Conservation (phyloP, 1,140 invertebrate genomes). For the Sitophilus oryzae region DNA sequence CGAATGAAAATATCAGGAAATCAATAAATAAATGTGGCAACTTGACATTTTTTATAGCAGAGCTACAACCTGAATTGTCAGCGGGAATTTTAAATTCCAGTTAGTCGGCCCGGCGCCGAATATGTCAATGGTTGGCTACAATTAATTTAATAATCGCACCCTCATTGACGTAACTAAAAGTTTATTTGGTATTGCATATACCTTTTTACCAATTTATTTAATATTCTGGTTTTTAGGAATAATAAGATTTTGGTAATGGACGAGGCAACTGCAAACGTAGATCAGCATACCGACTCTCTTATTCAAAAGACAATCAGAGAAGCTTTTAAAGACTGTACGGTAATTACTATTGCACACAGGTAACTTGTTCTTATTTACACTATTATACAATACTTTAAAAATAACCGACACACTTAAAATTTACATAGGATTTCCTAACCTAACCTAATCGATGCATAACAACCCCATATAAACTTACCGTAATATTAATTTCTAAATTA, state of each 20-base stretch:
- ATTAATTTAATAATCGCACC: no score
- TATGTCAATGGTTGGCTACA: no score
- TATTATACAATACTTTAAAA: neutral
- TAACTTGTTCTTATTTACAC: slow-evolving; percentile 42
- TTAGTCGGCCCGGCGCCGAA: no score
- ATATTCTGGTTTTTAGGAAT: slow-evolving; percentile 47
- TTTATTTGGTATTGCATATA: neutral
- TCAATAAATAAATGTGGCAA: no score
- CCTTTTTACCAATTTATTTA: neutral
- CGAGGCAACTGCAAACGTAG: slow-evolving; percentile 65
- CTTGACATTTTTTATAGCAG: no score
- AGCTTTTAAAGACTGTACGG: slow-evolving; percentile 66
- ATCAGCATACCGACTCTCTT: slow-evolving; percentile 63
- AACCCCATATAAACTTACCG: neutral
- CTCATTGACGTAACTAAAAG: neutral
- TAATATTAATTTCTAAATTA: neutral
- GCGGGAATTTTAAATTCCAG: no score
- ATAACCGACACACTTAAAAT: neutral
- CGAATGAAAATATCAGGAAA: no score
- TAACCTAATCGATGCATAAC: neutral
- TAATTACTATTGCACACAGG: slow-evolving; percentile 78
- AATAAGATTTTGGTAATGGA: slow-evolving; percentile 77
- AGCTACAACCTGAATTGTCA: no score
- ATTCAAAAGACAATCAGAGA: slow-evolving; percentile 62
- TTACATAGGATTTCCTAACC: neutral